Conservation (phyloP, 2,113 vertebrate genomes). For the Pelobates fuscus region DNA sequence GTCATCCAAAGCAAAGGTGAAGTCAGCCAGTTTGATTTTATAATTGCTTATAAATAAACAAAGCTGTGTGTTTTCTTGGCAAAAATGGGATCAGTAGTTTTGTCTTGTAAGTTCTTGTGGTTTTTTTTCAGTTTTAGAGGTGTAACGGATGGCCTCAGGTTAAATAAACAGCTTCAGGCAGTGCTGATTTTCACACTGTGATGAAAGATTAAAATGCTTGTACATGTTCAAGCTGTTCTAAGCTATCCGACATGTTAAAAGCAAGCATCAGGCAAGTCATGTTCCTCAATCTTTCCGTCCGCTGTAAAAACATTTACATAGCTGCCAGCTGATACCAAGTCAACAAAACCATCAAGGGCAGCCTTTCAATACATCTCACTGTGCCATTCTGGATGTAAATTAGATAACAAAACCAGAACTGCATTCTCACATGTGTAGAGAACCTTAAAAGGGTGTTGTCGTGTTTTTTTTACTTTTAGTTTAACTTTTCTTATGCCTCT, state of each 20-base stretch:
- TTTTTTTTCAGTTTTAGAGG: conserved; percentile 27
- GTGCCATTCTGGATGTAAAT: neutral
- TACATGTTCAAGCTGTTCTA: conserved; percentile 42
- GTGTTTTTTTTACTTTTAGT: too few species aligned
- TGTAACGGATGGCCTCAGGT: conserved; percentile 39
- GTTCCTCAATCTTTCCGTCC: conserved; percentile 34
- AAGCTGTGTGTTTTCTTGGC: neutral
- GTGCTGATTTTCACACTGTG: conserved; percentile 44
- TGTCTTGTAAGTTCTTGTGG: conserved; percentile 31
- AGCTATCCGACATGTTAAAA: conserved; percentile 38
- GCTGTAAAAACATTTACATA: conserved; percentile 45
- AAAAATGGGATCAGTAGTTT: conserved; percentile 12
- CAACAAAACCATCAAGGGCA: conserved; percentile 10
- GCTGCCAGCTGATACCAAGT: conserved; percentile 26
- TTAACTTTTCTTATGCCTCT: too few species aligned
- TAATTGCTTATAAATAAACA: neutral
- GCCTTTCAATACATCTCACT: conserved; percentile 15
- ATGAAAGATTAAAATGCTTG: conserved; percentile 47
- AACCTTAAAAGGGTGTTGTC: too few species aligned
- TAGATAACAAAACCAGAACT: neutral
- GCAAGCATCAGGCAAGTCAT: conserved; percentile 37
- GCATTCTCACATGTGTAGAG: neutral
- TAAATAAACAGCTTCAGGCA: conserved; percentile 48
- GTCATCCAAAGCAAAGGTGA: too few species aligned
- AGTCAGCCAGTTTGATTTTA: neutral